Percentiles rank a stretch among this genome's conserved stretches.
phyloP scores from a whole-genome alignment of 2,888 invertebrate species.

The Smittia aterrima region DNA sequence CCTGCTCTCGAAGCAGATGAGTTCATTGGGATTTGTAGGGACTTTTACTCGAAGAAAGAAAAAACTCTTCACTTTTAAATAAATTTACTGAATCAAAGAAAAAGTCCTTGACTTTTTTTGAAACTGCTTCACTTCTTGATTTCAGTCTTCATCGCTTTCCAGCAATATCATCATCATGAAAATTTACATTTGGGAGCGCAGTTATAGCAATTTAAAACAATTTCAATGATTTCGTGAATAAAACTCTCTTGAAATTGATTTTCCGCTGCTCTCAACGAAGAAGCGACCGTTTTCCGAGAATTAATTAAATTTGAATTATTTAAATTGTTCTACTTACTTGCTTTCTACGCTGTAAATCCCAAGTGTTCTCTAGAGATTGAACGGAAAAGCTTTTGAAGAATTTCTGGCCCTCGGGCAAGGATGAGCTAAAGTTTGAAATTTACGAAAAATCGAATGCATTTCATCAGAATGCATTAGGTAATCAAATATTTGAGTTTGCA shows the following conservation, averaged over 20 bases:
- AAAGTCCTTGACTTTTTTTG: no score
- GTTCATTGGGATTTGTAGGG: no score
- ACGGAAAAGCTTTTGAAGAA: no score
- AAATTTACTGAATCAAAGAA: no score
- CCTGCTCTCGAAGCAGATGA: conserved; percentile 3
- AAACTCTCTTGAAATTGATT: conserved; percentile 24
- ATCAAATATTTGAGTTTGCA: no score
- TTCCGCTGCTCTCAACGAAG: background rate
- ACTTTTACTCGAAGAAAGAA: no score
- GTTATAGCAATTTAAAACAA: conserved; percentile 19
- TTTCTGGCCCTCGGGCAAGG: no score
- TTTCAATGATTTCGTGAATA: conserved; percentile 3
- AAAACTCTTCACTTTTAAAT: no score
- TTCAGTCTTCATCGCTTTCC: background rate
- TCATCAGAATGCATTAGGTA: no score
- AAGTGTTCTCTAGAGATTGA: no score
- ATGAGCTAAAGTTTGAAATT: no score
- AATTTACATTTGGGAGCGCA: background rate
- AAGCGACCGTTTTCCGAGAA: background rate
- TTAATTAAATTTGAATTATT: conserved; percentile 34
- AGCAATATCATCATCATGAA: conserved; percentile 10
- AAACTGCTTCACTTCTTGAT: background rate
- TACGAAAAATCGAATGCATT: no score
- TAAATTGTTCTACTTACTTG: conserved; percentile 5
- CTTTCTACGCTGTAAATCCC: background rate